phyloP scores from a whole-genome alignment of 2,888 invertebrate species.

The Hofmannophila pseudospretella region DNA sequence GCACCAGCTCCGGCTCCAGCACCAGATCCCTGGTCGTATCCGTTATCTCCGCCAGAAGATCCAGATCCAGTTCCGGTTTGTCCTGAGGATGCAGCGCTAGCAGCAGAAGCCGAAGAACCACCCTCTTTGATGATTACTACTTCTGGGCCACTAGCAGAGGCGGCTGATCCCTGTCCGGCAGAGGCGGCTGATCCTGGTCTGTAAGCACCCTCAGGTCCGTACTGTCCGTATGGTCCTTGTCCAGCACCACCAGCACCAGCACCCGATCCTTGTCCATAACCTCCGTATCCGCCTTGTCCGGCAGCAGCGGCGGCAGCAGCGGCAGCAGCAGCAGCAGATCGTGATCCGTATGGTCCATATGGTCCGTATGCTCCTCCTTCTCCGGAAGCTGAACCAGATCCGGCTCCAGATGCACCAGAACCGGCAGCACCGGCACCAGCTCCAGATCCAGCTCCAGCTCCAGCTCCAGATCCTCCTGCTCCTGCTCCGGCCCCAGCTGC shows the following conservation, averaged over 20 bases:
- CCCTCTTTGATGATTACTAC: background rate
- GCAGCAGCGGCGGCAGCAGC: background rate
- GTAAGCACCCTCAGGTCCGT: background rate
- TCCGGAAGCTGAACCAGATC: background rate
- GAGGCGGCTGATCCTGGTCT: background rate
- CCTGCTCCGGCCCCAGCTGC: background rate
- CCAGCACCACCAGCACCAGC: background rate
- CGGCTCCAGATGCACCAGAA: background rate
- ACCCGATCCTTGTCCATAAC: background rate
- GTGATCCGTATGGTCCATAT: constrained; percentile 1
- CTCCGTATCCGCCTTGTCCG: background rate
- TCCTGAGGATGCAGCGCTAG: background rate
- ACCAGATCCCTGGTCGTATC: background rate
- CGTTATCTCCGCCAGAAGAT: background rate
- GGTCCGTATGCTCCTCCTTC: constrained; percentile 3
- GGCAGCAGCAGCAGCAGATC: background rate
- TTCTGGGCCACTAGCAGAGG: background rate
- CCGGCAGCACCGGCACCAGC: background rate
- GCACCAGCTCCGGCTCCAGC: background rate
- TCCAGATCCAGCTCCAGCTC: background rate
- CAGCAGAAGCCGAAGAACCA: constrained; percentile 6
- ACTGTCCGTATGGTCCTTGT: constrained; percentile 3
- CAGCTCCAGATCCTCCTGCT: constrained; percentile 7
- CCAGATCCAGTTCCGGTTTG: background rate
- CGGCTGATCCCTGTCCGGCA: background rate